Evolutionary conservation across 1,140 invertebrate species (phyloP).

Genomic region (Pseudomyrmex pallidus): DNA sequence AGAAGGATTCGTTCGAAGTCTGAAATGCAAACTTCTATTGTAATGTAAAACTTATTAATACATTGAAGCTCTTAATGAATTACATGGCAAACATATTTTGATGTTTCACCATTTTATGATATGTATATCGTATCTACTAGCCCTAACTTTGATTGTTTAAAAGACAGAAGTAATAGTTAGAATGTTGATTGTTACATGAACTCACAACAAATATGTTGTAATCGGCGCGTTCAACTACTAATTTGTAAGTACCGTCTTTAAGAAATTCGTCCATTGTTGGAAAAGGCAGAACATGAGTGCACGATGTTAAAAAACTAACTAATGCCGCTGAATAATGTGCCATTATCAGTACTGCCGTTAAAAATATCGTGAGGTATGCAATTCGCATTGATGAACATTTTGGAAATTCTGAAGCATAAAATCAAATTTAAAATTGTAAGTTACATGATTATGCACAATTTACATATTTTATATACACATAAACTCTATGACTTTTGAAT

Average conservation of each 20-base stretch:
- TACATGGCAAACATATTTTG: too few relatives aligned
- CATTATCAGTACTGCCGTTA: conserved; percentile 26
- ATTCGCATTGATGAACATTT: conserved; percentile 40
- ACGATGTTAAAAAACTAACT: conserved; percentile 70
- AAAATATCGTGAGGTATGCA: conserved; percentile 57
- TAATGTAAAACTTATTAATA: not conserved
- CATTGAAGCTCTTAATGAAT: too few relatives aligned
- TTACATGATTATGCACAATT: not conserved
- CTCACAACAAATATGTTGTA: conserved; percentile 57
- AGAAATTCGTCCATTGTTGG: conserved; percentile 62
- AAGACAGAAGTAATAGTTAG: too few relatives aligned
- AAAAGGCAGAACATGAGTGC: conserved; percentile 59
- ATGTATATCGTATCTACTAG: too few relatives aligned
- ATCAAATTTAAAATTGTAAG: not conserved
- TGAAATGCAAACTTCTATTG: conserved; percentile 5
- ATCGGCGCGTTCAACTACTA: conserved; percentile 63
- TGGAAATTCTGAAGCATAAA: conserved; percentile 54
- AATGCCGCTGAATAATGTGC: conserved; percentile 67
- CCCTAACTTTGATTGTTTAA: too few relatives aligned
- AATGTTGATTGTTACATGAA: too few relatives aligned
- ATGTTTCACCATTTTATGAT: too few relatives aligned
- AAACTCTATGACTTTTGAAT: not conserved
- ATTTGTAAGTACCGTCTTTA: conserved; percentile 60
- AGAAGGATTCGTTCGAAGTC: conserved; percentile 21
- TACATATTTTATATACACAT: not conserved